Evolutionary conservation across 2,797 vertebrate species (phyloP), one percentile per base, ranked within the genome.

Genomic region (Tragelaphus oryx): DNA sequence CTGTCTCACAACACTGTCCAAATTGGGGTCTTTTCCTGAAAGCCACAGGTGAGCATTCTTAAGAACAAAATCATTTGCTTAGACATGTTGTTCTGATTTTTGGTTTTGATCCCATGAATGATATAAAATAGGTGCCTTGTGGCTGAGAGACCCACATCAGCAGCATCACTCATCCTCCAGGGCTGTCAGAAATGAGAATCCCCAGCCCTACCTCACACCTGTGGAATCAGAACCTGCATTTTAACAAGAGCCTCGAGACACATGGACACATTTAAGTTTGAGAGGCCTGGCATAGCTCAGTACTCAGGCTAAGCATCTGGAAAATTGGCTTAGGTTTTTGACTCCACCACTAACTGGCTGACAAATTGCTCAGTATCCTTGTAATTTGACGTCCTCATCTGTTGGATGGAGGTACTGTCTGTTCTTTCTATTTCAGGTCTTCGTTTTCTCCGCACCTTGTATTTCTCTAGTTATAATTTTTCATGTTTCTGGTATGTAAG

Each of bases 241-340:
- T 71, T 87, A 54, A 48, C 50, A 96, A 93, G 33, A 14, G 50
- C 46, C 26, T 44, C 6, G 80, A 91, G 41, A 83, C 6, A 54
- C 4, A 22, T 5, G 3, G 10, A 65, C 30, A 60, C 8, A 30
- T 8, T 60, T n/a, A 37, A 74, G 4, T 22, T 59, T 68, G 80
- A 79, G 68, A 93, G 14, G 6, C 30, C 8, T n/a, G 55, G 6
- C 48, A 59, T 46, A 60, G 22, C 48, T 92, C 57, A 59, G 65
- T 5, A 30, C 41, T 44, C 48, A 94, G 68, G 20, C 18, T 4
- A 62, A 80, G 52, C 8, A 5, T 46, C 46, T 48, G 33, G 57
- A 86, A 62, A 55, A 74, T 4, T 46, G 79, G 44, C 59, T 91
- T 74, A 52, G 20, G 26, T 78, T 57, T 92, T 83, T 82, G 83